Percentiles rank a stretch among this genome's conserved stretches.
These are phyloP conservation scores for Atta colombica DNA, from an alignment of 1,140 invertebrate genomes.

Conservation along the genomic window DNA sequence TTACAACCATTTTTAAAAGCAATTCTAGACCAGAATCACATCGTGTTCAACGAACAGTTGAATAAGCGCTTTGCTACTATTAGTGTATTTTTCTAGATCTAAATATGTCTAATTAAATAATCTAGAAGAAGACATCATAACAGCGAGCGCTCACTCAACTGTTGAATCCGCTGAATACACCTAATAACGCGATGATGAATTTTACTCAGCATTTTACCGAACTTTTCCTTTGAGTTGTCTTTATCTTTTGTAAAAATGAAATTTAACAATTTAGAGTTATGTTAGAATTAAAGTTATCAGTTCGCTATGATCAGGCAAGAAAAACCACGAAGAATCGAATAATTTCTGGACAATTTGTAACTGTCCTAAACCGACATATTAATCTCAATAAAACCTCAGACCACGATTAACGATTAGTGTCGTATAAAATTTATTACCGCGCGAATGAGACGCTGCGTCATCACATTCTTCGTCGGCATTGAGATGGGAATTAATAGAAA, in stretches of 20 bases:
- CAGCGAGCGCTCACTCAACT: too few relatives aligned
- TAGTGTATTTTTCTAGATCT: too few relatives aligned
- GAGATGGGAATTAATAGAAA: conserved; percentile 30
- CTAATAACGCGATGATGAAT: not conserved
- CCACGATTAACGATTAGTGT: conserved; percentile 19
- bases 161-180: too few relatives aligned
- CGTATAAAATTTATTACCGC: conserved; percentile 48
- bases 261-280: conserved; percentile 41
- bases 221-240: not conserved
- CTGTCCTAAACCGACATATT: conserved; percentile 14
- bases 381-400: conserved; percentile 21
- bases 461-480: not conserved
- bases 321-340: not conserved
- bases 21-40: too few relatives aligned
- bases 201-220: conserved; percentile 42
- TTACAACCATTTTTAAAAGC: too few relatives aligned
- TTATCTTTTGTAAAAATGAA: not conserved
- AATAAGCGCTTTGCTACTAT: too few relatives aligned
- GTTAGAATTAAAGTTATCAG: not conserved
- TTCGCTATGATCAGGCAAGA: not conserved
- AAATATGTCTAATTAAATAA: too few relatives aligned
- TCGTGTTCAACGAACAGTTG: too few relatives aligned
- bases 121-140: too few relatives aligned
- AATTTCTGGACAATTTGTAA: conserved; percentile 47
- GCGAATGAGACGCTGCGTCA: conserved; percentile 11